Conservation (phyloP, 2,888 invertebrate genomes). For the Lathronympha strigana region DNA sequence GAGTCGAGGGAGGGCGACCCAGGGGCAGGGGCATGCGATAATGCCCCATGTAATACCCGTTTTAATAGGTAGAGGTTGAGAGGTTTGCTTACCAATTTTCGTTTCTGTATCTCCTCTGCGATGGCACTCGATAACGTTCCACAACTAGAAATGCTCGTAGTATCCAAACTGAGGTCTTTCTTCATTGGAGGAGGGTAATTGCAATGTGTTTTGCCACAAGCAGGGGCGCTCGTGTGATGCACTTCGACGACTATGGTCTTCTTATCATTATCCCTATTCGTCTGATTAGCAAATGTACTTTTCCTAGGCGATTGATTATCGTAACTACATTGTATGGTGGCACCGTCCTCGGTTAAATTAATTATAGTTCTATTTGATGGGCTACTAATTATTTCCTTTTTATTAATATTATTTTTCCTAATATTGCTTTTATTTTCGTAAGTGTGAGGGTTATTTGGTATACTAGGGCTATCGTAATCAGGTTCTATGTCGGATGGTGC, state of each 20-base stretch:
- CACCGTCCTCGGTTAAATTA: constrained; percentile 88
- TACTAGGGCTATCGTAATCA: constrained; percentile 77
- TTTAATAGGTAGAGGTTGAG: background rate
- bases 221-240: constrained; percentile 78
- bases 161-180: constrained; percentile 62
- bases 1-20: too few relatives aligned
- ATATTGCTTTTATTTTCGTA: constrained; percentile 71
- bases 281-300: constrained; percentile 64
- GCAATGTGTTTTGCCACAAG: constrained; percentile 66
- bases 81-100: constrained; percentile 65
- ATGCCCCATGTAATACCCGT: too few relatives aligned
- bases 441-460: constrained; percentile 78
- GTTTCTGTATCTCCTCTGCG: constrained; percentile 76
- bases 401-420: constrained; percentile 61
- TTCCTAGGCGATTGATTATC: constrained; percentile 75
- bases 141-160: constrained; percentile 70
- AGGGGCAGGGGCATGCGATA: too few relatives aligned
- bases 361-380: constrained; percentile 89
- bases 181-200: constrained; percentile 64
- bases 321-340: constrained; percentile 87
- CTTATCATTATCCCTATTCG: constrained; percentile 68
- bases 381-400: constrained; percentile 65
- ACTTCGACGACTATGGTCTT: constrained; percentile 91
- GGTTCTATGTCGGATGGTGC: constrained; percentile 79
- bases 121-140: constrained; percentile 78